Evolutionary conservation across 2,888 invertebrate species (phyloP).

Genomic region (Brenthis ino): DNA sequence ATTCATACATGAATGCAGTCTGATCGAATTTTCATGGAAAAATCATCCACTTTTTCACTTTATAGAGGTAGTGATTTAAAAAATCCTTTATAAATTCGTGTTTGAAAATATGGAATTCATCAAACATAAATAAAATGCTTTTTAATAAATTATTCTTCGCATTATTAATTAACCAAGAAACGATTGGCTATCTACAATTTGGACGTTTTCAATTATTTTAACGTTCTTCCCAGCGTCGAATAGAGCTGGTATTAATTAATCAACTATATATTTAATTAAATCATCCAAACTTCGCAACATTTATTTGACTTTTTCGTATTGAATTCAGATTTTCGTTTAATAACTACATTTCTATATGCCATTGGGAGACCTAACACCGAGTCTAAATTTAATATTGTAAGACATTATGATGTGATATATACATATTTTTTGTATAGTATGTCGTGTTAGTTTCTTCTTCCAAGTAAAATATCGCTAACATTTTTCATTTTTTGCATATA

Average conservation of each 20-base stretch:
- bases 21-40: slow-evolving; percentile 35
- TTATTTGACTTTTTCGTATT: slow-evolving; percentile 47
- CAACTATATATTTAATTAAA: slow-evolving; percentile 76
- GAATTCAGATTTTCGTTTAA: slow-evolving; percentile 29
- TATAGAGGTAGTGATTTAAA: slow-evolving; percentile 32
- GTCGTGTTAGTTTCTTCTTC: too few relatives aligned
- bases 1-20: slow-evolving; percentile 37
- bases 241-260: slow-evolving; percentile 71
- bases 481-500: too few relatives aligned
- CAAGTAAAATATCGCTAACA: too few relatives aligned
- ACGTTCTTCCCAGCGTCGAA: slow-evolving; percentile 61
- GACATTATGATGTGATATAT: background rate
- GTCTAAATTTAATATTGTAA: slow-evolving; percentile 2
- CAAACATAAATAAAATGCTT: slow-evolving; percentile 48
- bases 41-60: slow-evolving; percentile 33
- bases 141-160: slow-evolving; percentile 52
- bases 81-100: slow-evolving; percentile 21
- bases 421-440: background rate
- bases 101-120: slow-evolving; percentile 27
- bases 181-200: slow-evolving; percentile 73
- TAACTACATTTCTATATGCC: slow-evolving; percentile 10
- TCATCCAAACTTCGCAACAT: slow-evolving; percentile 57
- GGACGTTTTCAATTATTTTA: slow-evolving; percentile 76
- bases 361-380: slow-evolving; percentile 4
- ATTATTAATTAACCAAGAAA: slow-evolving; percentile 62